A percentile compares a stretch with the other conserved stretches of the same genome.
Evolutionary conservation across 2,797 vertebrate species (phyloP).

Genomic region (Cephalopachus bancanus): DNA sequence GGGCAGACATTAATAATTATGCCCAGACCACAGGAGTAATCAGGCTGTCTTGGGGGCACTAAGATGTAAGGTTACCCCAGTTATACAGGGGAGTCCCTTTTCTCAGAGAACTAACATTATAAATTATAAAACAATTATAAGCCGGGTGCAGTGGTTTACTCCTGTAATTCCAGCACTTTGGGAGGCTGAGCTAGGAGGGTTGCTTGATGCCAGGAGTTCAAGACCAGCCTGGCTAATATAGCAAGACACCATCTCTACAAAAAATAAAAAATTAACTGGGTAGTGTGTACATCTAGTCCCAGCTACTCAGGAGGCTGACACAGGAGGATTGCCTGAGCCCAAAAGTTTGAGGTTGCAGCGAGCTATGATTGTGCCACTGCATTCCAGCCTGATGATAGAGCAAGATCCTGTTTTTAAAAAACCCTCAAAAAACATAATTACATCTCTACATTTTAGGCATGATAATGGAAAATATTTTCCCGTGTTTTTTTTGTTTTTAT

Average conservation of each 20-base stretch:
- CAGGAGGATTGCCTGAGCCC: neutral
- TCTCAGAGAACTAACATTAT: conserved; percentile 28
- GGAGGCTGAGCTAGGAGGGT: neutral
- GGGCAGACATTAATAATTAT: neutral
- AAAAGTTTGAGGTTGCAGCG: neutral
- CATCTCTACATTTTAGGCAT: too few relatives aligned
- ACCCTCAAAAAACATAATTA: too few relatives aligned
- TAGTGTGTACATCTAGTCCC: neutral
- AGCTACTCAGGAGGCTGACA: neutral
- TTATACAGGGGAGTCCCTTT: neutral
- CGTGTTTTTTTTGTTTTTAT: neutral
- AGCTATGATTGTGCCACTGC: neutral
- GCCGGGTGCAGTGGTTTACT: neutral
- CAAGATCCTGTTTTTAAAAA: neutral
- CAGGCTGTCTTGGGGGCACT: neutral
- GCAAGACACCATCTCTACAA: neutral
- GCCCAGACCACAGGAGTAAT: neutral
- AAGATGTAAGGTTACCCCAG: neutral
- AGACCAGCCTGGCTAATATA: neutral
- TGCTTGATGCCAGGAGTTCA: neutral
- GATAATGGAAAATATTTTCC: neutral
- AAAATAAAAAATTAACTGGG: neutral
- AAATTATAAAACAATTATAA: neutral
- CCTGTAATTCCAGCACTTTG: neutral
- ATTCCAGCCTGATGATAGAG: neutral